Evolutionary conservation across 1,140 invertebrate genomes (phyloP), one percentile per base, ranked within the genome.

Genomic region (Ylistrum balloti): DNA sequence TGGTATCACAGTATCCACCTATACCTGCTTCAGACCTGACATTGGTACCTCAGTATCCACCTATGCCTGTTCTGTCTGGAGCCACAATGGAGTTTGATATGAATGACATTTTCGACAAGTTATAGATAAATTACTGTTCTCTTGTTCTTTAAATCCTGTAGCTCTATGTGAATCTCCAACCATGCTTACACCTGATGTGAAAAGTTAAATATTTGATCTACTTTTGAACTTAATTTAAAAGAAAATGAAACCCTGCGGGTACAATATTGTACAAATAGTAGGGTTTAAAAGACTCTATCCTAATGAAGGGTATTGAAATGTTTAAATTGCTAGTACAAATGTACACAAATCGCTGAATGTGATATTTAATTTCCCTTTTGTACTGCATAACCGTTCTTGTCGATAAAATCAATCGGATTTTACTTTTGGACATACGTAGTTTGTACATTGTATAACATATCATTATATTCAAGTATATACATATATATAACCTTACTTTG

Each of bases 111-210:
- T n/a, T n/a, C n/a, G n/a, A n/a, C n/a, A n/a, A n/a, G n/a, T n/a
- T n/a, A n/a, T n/a, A n/a, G n/a, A n/a, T n/a, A n/a, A n/a, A n/a
- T n/a, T n/a, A n/a, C n/a, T n/a, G n/a, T n/a, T n/a, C n/a, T n/a
- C n/a, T 74, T 74, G 7, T 74, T 74, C 56, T 74, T 28, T 17
- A 17, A 74, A 74, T 74, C 56, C 1, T 28, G 45, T 48, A 48
- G 22, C 45, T 48, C n/a, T 74, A 74, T 74, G 28, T n/a, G 28
- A 74, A 74, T n/a, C 11, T 17, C 13, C 56, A n/a, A 28, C 56
- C 56, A 74, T n/a, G 56, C 56, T 74, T 74, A 74, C 56, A 74
- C 56, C 28, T 74, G 56, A 74, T 74, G 56, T 74, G 13, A 74
- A 74, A 74, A 28, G 22, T 74, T 74, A n/a, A 74, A 74, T 74